Base-by-base conservation (phyloP, 1,140 invertebrate genomes). In the Coptotermes formosanus region DNA sequence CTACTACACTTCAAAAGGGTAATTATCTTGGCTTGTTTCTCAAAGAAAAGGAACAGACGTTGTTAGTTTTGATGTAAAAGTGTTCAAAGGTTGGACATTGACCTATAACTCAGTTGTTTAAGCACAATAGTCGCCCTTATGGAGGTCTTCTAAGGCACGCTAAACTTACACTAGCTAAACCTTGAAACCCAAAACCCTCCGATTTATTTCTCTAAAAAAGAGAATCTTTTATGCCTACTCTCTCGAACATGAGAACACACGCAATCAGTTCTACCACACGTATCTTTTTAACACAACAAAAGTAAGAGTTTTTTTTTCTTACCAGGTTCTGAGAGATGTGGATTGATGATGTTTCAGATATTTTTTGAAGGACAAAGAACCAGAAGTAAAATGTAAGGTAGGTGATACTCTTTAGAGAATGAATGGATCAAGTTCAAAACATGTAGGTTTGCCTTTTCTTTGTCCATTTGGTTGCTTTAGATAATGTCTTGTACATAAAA, bases 251-350 rank as follows among this genome's bases (percentile, higher is more conserved):
- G n/a, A 75, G n/a, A 75, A 30, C n/a, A 75, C 64, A 75, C 21
- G 19, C 64, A 75, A 75, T 75, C 64, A 75, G n/a, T 75, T n/a
- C 64, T 75, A 75, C 64, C 64, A 75, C 64, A 75, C n/a, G 25
- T 75, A 75, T 75, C 64, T 75, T 75, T 75, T 75, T 75, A 75
- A 75, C 64, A 75, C 64, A 75, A 75, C 64, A 75, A 75, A 75
- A 75, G 25, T n/a, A 75, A 3, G 4, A 75, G n/a, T n/a, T 12
- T 75, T n/a, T 75, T 48, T 55, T 55, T 38, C 14, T 69, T 75
- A 75, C 64, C 64, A 75, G 14, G 64, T 75, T 75, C 64, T n/a
- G 64, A 30, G 25, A 75, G 64, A 75, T 75, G 64, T 75, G 64
- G 64, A 75, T 75, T 75, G 64, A 75, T 75, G 64, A 75, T 75